phyloP scores from a whole-genome alignment of 2,797 vertebrate genomes.

The Liparis tanakae region DNA sequence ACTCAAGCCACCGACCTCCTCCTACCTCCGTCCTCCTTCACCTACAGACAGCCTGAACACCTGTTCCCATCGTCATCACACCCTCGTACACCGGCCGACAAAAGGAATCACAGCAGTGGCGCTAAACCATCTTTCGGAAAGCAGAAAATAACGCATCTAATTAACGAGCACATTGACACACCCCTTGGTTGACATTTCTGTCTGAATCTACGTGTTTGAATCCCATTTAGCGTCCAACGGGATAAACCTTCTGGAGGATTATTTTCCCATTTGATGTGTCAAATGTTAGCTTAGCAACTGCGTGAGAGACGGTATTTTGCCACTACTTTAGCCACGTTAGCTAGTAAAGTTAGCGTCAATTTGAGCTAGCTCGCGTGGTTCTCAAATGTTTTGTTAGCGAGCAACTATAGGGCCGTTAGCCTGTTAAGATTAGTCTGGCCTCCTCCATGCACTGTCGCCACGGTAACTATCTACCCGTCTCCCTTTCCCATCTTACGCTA shows the following conservation, averaged over 20 bases:
- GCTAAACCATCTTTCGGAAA: background rate
- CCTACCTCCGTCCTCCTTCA: too few species aligned
- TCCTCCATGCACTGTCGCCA: conserved; percentile 6
- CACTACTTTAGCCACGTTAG: conserved; percentile 1
- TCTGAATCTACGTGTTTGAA: background rate
- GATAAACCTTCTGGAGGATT: background rate
- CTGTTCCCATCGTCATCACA: conserved; percentile 26
- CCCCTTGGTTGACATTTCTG: too few species aligned
- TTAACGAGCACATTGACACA: background rate
- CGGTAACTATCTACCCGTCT: conserved; percentile 7
- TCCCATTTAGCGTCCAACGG: background rate
- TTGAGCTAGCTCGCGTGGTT: background rate
- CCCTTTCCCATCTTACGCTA: background rate
- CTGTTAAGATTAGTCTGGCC: background rate
- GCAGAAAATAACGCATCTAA: background rate
- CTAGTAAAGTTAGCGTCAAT: background rate
- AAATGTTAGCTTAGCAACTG: background rate
- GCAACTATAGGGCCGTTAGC: background rate
- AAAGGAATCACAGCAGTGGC: background rate
- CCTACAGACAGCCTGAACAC: conserved; percentile 1
- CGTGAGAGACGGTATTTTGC: background rate
- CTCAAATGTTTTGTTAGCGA: conserved; percentile 3
- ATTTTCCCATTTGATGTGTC: background rate
- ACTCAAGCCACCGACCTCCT: conserved; percentile 13
- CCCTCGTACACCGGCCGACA: background rate